Evolutionary conservation across 2,888 invertebrate species (phyloP).

Genomic region (Drosophila ustulata): DNA sequence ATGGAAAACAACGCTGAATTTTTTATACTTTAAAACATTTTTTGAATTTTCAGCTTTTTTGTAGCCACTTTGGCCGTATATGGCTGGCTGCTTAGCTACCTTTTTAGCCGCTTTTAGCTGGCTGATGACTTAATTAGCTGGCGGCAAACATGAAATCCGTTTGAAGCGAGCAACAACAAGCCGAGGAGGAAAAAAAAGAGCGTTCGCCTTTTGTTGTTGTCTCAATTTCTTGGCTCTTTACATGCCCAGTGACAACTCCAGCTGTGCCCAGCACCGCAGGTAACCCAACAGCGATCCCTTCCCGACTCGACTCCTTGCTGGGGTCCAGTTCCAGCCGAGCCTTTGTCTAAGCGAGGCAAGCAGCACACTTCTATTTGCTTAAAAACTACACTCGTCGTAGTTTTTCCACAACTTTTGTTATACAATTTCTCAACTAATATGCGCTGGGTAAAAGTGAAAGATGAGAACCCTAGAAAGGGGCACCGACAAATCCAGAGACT

Average conservation of each 20-base stretch:
- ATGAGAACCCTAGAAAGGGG: conserved; percentile 75
- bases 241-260: conserved; percentile 84
- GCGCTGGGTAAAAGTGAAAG: conserved; percentile 68
- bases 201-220: conserved; percentile 37
- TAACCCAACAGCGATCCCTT: conserved; percentile 54
- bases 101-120: conserved; percentile 52
- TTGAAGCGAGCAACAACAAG: conserved; percentile 46
- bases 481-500: conserved; percentile 47
- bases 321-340: conserved; percentile 62
- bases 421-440: conserved; percentile 77
- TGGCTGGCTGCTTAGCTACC: conserved; percentile 28
- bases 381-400: conserved; percentile 30
- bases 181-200: conserved; percentile 8
- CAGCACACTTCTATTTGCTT: conserved; percentile 70
- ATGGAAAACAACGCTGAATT: conserved; percentile 23
- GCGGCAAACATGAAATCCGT: conserved; percentile 69
- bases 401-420: conserved; percentile 75
- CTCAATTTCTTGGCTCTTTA: conserved; percentile 78
- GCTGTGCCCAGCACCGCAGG: conserved; percentile 80
- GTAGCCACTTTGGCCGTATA: not conserved
- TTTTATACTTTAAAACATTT: not conserved
- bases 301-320: not conserved
- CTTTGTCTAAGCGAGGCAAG: conserved; percentile 51
- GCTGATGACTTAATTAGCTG: conserved; percentile 82
- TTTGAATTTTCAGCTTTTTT: conserved; percentile 1